Conservation (phyloP, 2,113 vertebrate genomes). For the Trinectes maculatus region DNA sequence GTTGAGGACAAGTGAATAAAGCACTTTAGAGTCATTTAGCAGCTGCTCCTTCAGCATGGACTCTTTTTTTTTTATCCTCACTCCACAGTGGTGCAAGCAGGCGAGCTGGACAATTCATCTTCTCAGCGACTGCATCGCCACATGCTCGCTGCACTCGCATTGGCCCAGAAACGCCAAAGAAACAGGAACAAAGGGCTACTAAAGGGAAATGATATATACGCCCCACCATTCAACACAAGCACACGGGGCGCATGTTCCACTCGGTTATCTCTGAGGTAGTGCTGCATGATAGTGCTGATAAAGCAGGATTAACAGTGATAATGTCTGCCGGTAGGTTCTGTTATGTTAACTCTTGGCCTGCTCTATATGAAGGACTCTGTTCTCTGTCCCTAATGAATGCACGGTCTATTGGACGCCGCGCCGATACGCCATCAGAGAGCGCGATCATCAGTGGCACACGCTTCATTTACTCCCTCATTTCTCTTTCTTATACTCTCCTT, state of each 20-base stretch:
- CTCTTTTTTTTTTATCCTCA: constrained; percentile 14
- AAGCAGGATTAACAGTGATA: background rate
- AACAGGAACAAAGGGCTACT: constrained; percentile 13
- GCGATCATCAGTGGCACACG: constrained; percentile 59
- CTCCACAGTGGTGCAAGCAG: constrained; percentile 26
- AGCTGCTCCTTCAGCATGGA: constrained; percentile 9
- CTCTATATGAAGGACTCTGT: constrained; percentile 26
- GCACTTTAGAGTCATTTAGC: constrained; percentile 38
- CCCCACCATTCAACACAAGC: constrained; percentile 3
- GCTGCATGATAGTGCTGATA: constrained; percentile 5
- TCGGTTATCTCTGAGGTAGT: background rate
- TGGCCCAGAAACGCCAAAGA: constrained; percentile 51
- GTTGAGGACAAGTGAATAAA: constrained; percentile 32
- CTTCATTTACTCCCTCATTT: constrained; percentile 68
- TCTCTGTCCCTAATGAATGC: constrained; percentile 45
- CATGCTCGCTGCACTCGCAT: background rate
- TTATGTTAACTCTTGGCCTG: constrained; percentile 35
- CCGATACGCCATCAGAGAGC: constrained; percentile 60
- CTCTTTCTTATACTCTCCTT: constrained; percentile 59
- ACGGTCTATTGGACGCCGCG: constrained; percentile 35
- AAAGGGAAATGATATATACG: constrained; percentile 4
- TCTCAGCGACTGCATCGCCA: constrained; percentile 37
- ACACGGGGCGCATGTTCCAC: background rate
- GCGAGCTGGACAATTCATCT: constrained; percentile 46
- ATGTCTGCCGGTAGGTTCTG: constrained; percentile 6